These are phyloP conservation scores for Tapirus terrestris DNA, from an alignment of 2,113 vertebrate species.

Conservation along the genomic window DNA sequence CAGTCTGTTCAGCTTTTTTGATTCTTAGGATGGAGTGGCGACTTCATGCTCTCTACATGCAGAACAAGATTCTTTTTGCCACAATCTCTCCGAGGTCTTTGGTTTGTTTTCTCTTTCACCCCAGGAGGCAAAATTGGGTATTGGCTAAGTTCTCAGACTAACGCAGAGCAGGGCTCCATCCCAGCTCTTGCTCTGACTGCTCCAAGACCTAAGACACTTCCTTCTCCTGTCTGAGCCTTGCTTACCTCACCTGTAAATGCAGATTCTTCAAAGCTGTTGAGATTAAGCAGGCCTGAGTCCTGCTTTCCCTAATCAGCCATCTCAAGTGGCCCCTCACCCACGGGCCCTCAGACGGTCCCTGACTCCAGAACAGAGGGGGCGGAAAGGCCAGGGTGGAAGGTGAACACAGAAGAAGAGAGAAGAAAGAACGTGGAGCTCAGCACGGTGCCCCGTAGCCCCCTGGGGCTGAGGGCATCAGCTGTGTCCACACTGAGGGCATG, in stretches of 20 bases:
- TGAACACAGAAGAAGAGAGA: neutral
- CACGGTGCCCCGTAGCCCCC: neutral
- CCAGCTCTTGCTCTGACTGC: neutral
- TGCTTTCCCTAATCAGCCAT: neutral
- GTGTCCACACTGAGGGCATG: too few relatives aligned
- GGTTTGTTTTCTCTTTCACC: neutral
- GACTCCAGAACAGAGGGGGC: neutral
- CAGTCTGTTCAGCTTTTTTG: neutral
- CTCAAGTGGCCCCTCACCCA: too few relatives aligned
- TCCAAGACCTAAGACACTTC: neutral
- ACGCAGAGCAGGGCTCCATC: neutral
- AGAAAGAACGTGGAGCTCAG: neutral
- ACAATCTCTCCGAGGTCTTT: neutral
- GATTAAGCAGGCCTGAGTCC: neutral
- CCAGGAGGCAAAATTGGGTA: neutral
- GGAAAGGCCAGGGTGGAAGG: fast-evolving
- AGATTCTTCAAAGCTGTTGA: neutral
- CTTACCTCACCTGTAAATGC: neutral
- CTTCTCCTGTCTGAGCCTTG: neutral
- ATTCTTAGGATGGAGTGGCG: neutral
- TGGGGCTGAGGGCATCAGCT: neutral
- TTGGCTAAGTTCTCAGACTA: neutral
- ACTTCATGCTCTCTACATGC: neutral
- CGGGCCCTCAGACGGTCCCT: neutral
- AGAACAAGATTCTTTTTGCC: neutral